Percentiles rank a stretch among this genome's conserved stretches.
phyloP scores from a whole-genome alignment of 1,140 invertebrate genomes.

The Hormaphis cornu region DNA sequence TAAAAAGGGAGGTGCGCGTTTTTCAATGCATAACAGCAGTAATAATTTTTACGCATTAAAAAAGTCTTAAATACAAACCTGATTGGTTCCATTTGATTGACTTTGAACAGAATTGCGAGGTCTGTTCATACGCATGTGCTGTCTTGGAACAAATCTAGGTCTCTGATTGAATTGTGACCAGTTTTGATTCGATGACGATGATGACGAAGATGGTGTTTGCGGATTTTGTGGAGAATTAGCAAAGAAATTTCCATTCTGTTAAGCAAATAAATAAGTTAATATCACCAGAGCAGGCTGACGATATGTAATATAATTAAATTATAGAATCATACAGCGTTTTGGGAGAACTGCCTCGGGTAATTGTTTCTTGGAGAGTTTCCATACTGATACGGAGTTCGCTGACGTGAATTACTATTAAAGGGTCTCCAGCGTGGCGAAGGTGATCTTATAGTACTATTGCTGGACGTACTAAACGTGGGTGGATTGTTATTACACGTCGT shows the following conservation, averaged over 20 bases:
- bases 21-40: no score
- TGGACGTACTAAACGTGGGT: background rate
- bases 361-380: conserved; percentile 14
- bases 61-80: background rate
- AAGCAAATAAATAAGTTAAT: background rate
- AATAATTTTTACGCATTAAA: background rate
- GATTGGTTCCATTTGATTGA: conserved; percentile 23
- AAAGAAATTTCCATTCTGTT: conserved; percentile 20
- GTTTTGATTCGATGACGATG: conserved; percentile 1
- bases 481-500: background rate
- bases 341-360: conserved; percentile 15
- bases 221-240: conserved; percentile 6
- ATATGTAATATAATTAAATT: background rate
- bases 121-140: conserved; percentile 23
- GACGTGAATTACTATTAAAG: background rate
- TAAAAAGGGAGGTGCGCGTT: no score
- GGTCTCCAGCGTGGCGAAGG: conserved; percentile 1
- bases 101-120: conserved; percentile 24
- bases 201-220: conserved; percentile 9
- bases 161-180: conserved; percentile 20
- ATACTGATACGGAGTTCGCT: conserved; percentile 13
- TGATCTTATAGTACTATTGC: conserved; percentile 7
- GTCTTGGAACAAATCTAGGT: conserved; percentile 14
- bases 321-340: background rate
- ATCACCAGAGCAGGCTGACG: no score